These are phyloP conservation scores for Zaprionus ornatus DNA, from an alignment of 1,140 invertebrate species.

Conservation along the genomic window DNA sequence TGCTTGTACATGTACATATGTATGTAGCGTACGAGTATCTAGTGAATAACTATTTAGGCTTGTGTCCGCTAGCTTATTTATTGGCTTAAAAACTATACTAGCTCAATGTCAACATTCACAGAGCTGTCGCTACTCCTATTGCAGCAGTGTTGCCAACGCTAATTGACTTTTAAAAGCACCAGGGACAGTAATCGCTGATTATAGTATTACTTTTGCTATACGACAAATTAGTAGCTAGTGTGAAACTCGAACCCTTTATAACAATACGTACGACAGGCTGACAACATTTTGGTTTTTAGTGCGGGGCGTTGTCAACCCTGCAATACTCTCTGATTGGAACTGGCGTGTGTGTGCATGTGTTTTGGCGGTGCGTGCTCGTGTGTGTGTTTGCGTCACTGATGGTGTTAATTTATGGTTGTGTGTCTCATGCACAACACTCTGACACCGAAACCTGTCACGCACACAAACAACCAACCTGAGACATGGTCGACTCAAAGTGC, in stretches of 20 bases:
- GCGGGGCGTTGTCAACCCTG: not conserved
- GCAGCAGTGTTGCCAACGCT: not conserved
- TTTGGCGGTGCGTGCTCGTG: not conserved
- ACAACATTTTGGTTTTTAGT: conserved; percentile 14
- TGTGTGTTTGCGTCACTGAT: conserved; percentile 43
- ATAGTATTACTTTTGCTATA: not conserved
- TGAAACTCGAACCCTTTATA: not conserved
- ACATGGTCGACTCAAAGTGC: conserved; percentile 2
- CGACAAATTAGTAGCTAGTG: not conserved
- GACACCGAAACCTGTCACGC: conserved; percentile 74
- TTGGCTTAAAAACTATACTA: not conserved
- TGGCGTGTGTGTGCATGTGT: not conserved
- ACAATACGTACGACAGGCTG: conserved; percentile 1
- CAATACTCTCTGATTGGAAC: not conserved
- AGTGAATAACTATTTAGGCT: too few species aligned
- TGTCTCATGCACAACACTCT: conserved; percentile 61
- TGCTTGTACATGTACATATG: too few species aligned
- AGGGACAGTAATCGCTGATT: not conserved
- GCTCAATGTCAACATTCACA: not conserved
- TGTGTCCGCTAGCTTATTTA: not conserved
- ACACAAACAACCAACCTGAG: conserved; percentile 36
- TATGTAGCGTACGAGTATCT: too few species aligned
- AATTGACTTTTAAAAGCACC: conserved; percentile 2
- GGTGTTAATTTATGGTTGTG: conserved; percentile 78
- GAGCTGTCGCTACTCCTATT: not conserved